Evolutionary conservation across 1,140 invertebrate genomes (phyloP).

Genomic region (Trachymyrmex cornetzi): DNA sequence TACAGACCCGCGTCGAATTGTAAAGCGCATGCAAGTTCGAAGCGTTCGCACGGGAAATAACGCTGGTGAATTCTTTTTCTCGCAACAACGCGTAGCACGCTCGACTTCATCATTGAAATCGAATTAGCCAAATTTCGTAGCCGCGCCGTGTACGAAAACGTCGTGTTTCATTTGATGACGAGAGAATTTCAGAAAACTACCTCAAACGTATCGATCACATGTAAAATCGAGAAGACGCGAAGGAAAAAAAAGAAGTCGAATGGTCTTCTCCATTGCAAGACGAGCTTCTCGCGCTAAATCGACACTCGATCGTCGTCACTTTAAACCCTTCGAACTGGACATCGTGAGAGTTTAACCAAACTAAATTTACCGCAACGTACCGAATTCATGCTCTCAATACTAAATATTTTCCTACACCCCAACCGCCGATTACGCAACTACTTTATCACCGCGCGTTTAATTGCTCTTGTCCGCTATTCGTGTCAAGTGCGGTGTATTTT

Average conservation of each 20-base stretch:
- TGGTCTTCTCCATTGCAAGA: not conserved
- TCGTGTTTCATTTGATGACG: not conserved
- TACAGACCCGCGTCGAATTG: slow-evolving; percentile 38
- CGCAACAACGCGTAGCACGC: slow-evolving; percentile 5
- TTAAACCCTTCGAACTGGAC: slow-evolving; percentile 25
- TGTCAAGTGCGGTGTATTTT: slow-evolving; percentile 41
- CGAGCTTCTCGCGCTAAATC: slow-evolving; percentile 16
- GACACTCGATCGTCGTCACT: not conserved
- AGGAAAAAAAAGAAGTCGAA: slow-evolving; percentile 14
- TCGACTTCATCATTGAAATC: slow-evolving; percentile 32
- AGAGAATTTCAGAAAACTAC: slow-evolving; percentile 6
- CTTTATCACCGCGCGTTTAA: slow-evolving; percentile 33
- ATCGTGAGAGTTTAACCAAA: slow-evolving; percentile 2
- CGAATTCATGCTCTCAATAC: slow-evolving; percentile 36
- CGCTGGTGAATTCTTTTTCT: slow-evolving; percentile 28
- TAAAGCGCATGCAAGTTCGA: slow-evolving; percentile 32
- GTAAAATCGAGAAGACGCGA: slow-evolving; percentile 16
- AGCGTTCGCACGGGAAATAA: not conserved
- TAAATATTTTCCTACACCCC: slow-evolving; percentile 52
- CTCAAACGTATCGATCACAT: slow-evolving; percentile 16
- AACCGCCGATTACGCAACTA: slow-evolving; percentile 48
- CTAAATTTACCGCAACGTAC: not conserved
- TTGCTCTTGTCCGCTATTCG: slow-evolving; percentile 48
- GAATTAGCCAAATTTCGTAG: slow-evolving; percentile 64
- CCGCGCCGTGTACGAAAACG: not conserved